Evolutionary conservation across 2,888 invertebrate species (phyloP).

Genomic region (Dysmachus trigonus): DNA sequence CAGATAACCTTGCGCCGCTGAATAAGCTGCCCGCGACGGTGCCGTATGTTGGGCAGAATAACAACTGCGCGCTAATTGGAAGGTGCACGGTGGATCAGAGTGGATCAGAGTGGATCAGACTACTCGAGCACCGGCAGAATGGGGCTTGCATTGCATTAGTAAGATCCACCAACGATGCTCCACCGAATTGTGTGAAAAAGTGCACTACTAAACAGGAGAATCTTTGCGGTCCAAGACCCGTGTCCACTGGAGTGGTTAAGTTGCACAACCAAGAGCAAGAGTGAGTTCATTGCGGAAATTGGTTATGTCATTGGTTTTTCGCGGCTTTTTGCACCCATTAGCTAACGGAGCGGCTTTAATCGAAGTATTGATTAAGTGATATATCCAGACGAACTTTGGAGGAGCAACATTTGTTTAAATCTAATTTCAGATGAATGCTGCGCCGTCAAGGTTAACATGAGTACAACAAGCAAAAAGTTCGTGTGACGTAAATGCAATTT

Average conservation of each 20-base stretch:
- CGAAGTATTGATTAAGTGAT: neutral
- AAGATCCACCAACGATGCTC: neutral
- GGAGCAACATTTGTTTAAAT: neutral
- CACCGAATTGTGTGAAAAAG: neutral
- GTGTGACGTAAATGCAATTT: neutral
- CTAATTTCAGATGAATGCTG: neutral
- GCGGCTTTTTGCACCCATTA: neutral
- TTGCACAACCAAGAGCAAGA: neutral
- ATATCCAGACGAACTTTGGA: neutral
- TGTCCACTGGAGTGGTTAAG: neutral
- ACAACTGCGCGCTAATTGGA: neutral
- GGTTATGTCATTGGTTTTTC: neutral
- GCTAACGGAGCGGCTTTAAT: neutral
- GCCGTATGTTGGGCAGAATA: neutral
- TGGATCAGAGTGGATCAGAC: neutral
- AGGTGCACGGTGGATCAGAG: neutral
- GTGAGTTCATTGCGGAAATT: neutral
- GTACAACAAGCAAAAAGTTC: neutral
- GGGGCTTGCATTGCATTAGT: neutral
- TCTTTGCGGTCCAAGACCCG: neutral
- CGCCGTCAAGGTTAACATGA: neutral
- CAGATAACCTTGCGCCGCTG: neutral
- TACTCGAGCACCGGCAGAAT: neutral
- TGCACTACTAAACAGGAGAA: neutral
- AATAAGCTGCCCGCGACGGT: neutral